A percentile compares a stretch with the other conserved stretches of the same genome.
Conservation (phyloP, 2,888 invertebrate genomes). For the Pachydiplax longipennis region DNA sequence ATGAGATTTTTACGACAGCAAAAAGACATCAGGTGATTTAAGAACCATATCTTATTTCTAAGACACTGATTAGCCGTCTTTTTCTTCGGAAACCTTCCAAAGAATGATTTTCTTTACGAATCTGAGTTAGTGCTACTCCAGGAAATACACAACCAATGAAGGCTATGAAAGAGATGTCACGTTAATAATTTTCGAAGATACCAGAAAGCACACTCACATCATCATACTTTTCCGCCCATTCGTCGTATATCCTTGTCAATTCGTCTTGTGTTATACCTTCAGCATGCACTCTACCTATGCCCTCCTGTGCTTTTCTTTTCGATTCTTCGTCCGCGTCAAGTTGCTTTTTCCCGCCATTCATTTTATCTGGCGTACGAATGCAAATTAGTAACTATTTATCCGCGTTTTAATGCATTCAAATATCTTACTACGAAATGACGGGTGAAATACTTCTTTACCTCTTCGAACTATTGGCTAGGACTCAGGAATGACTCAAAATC, state of each 20-base stretch:
- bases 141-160: background rate
- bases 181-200: background rate
- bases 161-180: background rate
- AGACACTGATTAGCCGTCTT: background rate
- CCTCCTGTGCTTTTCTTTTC: background rate
- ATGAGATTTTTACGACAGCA: too few relatives aligned
- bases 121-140: background rate
- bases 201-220: slow-evolving; percentile 48
- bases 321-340: background rate
- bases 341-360: background rate
- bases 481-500: background rate
- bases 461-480: background rate
- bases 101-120: background rate
- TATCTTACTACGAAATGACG: background rate
- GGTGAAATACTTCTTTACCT: background rate
- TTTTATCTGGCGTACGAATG: background rate
- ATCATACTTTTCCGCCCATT: slow-evolving; percentile 56
- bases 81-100: background rate
- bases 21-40: too few relatives aligned
- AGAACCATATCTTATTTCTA: background rate
- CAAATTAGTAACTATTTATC: background rate
- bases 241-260: slow-evolving; percentile 55
- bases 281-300: slow-evolving; percentile 50
- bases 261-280: slow-evolving; percentile 54
- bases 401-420: background rate